Conservation (phyloP, 2,888 invertebrate species). For the Esperia sulphurella region DNA sequence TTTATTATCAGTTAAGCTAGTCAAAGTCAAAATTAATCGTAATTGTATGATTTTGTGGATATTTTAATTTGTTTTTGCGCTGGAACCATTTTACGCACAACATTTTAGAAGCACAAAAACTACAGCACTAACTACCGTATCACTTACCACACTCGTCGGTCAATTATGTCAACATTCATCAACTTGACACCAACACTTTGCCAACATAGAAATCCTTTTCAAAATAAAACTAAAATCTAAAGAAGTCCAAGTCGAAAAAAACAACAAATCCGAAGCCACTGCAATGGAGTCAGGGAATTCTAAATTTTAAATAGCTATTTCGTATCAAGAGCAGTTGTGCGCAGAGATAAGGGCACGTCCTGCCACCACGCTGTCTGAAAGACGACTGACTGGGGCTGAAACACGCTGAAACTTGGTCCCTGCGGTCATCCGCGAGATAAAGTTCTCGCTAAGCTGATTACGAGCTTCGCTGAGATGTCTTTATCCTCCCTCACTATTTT, state of each 20-base stretch:
- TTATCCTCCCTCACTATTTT: conserved; percentile 16
- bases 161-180: conserved; percentile 49
- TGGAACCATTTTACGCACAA: too few relatives aligned
- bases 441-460: conserved; percentile 59
- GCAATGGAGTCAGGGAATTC: not conserved
- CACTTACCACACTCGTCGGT: conserved; percentile 53
- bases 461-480: conserved; percentile 35
- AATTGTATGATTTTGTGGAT: too few relatives aligned
- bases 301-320: conserved; percentile 15
- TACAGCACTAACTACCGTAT: conserved; percentile 18
- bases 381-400: conserved; percentile 41
- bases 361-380: conserved; percentile 36
- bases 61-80: too few relatives aligned
- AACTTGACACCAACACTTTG: conserved; percentile 35
- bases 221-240: conserved; percentile 10
- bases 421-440: conserved; percentile 43
- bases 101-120: conserved; percentile 10
- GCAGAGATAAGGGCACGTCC: conserved; percentile 31
- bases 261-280: conserved; percentile 3
- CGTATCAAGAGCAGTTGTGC: conserved; percentile 31
- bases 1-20: too few relatives aligned
- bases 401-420: conserved; percentile 37
- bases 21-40: too few relatives aligned
- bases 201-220: conserved; percentile 32
- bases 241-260: conserved; percentile 13